Evolutionary conservation across 2,888 invertebrate species (phyloP).

Genomic region (Tenthredo notha): DNA sequence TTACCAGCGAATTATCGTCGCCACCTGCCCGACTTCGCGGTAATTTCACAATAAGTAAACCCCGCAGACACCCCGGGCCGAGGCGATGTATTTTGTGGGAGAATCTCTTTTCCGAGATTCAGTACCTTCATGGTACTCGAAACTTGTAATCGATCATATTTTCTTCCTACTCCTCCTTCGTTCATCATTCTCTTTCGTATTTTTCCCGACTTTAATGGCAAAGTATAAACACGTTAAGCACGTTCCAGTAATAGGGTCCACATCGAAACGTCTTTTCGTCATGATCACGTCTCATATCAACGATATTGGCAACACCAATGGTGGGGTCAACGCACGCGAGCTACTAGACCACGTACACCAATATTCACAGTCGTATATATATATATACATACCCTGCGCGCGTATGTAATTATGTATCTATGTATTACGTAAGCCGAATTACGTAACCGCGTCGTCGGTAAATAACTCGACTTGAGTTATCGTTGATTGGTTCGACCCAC

Average conservation of each 20-base stretch:
- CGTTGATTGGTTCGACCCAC: slow-evolving; percentile 39
- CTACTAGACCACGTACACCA: background rate
- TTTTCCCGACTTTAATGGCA: background rate
- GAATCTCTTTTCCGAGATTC: slow-evolving; percentile 7
- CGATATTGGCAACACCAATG: slow-evolving; percentile 27
- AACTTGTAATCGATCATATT: background rate
- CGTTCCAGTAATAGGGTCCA: background rate
- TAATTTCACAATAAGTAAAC: background rate
- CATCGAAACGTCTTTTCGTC: slow-evolving; percentile 12
- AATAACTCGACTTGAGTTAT: slow-evolving; percentile 38
- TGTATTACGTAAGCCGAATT: background rate
- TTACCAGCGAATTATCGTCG: slow-evolving; percentile 6
- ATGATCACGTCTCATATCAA: slow-evolving; percentile 4
- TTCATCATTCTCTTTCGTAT: background rate
- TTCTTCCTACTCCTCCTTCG: background rate
- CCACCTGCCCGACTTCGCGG: too few relatives aligned
- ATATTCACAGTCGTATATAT: background rate
- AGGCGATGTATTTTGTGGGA: background rate
- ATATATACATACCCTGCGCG: background rate
- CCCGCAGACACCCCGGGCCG: background rate
- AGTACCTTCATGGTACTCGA: slow-evolving; percentile 44
- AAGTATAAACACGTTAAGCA: background rate
- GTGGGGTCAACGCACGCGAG: background rate
- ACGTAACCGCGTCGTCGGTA: slow-evolving; percentile 55
- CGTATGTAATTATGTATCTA: background rate